These are phyloP conservation scores for Alectura lathami DNA, from an alignment of 2,113 vertebrate species.

Conservation along the genomic window DNA sequence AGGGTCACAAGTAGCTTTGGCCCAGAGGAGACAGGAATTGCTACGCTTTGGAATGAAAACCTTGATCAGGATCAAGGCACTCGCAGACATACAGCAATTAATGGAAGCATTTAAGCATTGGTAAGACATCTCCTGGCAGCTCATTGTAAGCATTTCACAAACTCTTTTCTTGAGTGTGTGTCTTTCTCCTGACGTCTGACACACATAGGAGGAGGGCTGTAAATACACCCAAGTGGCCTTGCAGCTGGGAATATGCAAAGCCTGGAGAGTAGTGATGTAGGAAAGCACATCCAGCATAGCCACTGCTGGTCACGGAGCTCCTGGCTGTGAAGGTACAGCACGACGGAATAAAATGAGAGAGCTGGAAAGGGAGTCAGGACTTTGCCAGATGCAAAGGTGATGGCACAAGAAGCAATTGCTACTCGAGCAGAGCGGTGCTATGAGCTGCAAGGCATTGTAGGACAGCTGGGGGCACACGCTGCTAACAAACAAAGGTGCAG, in stretches of 20 bases:
- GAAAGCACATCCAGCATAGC: no score
- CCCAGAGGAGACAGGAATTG: not conserved
- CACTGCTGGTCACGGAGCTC: not conserved
- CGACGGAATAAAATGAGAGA: not conserved
- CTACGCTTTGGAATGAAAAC: not conserved
- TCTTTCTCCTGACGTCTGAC: not conserved
- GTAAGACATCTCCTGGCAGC: not conserved
- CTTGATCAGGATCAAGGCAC: not conserved
- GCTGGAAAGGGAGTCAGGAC: not conserved
- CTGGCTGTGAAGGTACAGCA: not conserved
- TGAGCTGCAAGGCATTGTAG: not conserved
- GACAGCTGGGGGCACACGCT: no score
- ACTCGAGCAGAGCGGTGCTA: not conserved
- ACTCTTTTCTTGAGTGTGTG: not conserved
- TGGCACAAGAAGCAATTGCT: not conserved
- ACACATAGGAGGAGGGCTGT: no score
- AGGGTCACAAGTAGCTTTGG: not conserved
- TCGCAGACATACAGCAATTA: not conserved
- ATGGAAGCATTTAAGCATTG: not conserved
- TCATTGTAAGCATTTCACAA: not conserved
- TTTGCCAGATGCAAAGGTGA: not conserved
- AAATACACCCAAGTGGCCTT: no score
- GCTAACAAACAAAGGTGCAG: not conserved
- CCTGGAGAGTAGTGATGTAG: no score
- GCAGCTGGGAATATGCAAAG: no score